Evolutionary conservation across 2,888 invertebrate species (phyloP).

Genomic region (Agriopis leucophaearia): DNA sequence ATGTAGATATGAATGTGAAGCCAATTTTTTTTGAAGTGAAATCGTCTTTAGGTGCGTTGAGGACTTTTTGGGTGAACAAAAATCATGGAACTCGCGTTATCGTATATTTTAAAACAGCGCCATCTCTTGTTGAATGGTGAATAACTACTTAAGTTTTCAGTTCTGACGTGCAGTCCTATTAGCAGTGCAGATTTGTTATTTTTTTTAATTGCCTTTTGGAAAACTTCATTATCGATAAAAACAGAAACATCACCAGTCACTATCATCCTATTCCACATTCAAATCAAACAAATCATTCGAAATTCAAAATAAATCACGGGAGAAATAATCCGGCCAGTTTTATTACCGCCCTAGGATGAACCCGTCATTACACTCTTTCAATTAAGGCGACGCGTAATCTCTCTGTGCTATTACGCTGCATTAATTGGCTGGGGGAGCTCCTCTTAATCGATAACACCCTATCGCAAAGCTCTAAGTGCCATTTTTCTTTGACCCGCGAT

Average conservation of each 20-base stretch:
- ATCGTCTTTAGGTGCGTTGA: too few species aligned
- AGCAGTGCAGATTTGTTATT: too few species aligned
- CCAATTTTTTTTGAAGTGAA: too few species aligned
- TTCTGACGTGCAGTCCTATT: too few species aligned
- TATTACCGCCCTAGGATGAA: conserved; percentile 46
- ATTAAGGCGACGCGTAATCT: conserved; percentile 80
- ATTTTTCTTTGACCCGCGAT: conserved; percentile 54
- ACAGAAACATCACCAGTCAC: background rate
- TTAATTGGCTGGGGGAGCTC: conserved; percentile 79
- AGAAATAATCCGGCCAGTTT: conserved; percentile 42
- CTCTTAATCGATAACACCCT: conserved; percentile 50
- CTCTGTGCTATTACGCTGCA: conserved; percentile 83
- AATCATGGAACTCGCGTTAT: too few species aligned
- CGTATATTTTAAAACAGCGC: too few species aligned
- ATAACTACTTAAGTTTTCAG: too few species aligned
- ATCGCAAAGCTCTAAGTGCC: conserved; percentile 52
- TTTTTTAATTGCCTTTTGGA: too few species aligned
- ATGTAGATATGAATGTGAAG: too few species aligned
- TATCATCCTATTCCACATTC: conserved; percentile 28
- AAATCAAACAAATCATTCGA: conserved; percentile 30
- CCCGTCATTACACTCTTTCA: conserved; percentile 76
- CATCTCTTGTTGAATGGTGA: too few species aligned
- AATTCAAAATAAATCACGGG: conserved; percentile 45
- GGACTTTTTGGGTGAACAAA: too few species aligned
- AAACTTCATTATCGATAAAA: background rate